Evolutionary conservation across 37 sponge, comb jelly and placozoan genomes (phyloP).

Genomic region (Corticium candelabrum): DNA sequence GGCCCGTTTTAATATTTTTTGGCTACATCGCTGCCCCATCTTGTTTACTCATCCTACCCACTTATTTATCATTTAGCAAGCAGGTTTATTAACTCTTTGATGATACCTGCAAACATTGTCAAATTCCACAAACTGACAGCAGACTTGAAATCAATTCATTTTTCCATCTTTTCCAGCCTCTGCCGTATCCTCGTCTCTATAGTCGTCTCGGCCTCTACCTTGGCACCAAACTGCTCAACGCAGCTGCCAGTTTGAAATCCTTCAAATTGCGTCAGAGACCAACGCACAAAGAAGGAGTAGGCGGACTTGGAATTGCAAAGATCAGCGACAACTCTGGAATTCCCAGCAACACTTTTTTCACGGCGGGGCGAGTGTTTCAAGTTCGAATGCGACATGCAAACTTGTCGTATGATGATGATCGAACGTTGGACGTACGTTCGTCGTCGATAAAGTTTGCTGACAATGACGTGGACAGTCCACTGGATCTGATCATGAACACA

Average conservation of each 20-base stretch:
- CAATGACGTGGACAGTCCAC: neutral
- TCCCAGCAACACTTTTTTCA: neutral
- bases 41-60: no score
- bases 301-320: neutral
- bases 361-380: neutral
- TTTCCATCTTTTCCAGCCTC: no score
- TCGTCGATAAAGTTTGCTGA: neutral
- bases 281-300: neutral
- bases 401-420: neutral
- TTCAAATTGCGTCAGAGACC: neutral
- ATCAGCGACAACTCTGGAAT: neutral
- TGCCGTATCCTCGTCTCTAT: no score
- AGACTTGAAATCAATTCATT: no score
- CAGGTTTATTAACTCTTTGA: no score
- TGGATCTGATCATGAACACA: neutral
- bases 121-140: no score
- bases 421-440: neutral
- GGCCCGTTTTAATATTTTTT: no score
- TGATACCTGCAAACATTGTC: no score
- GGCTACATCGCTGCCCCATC: no score
- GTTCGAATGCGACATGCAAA: neutral
- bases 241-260: slow-evolving; percentile 1
- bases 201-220: no score
- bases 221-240: no score
- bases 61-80: no score